Base-by-base conservation (phyloP, 2,888 invertebrate genomes). In the Lypha dubia region DNA sequence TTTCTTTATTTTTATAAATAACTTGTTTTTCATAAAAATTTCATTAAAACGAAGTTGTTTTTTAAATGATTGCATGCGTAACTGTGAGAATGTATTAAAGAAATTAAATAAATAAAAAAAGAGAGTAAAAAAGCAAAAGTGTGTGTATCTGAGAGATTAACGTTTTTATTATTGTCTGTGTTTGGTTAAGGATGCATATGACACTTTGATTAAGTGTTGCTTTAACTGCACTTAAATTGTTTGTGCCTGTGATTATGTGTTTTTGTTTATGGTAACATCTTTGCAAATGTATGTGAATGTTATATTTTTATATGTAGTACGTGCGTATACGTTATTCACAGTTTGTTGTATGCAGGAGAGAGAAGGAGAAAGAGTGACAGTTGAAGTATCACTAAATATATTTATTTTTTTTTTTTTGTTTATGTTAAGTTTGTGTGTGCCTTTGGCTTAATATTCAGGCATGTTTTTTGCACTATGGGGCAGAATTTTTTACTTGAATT, bases 131-230 rank as follows among this genome's bases (percentile, higher is more conserved):
- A 9, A 15, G 38, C 1, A 5, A n/a, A 22, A n/a, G 58, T 53
- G 46, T 46, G 35, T 22, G 6, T 46, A 11, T n/a, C n/a, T 58
- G 70, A 70, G 38, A 60, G 35, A 24, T 58, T 79, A 41, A 35
- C 53, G 32, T 63, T 46, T 63, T 46, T 35, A 62, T 62, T 79
- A 62, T 62, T 79, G 73, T 65, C 46, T 68, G 68, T 73, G 74
- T 79, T 75, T 70, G 79, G 79, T 79, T 79, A 83, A 74, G 83
- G 56, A 83, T 83, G 83, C 56, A 79, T 83, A 53, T 83, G 83
- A 83, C 83, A 83, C 62, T 79, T 79, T 83, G 83, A 83, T 83
- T 79, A 75, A 83, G 83, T 83, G 70, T 63, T 79, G 79, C 56
- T 58, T 79, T 62, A 83, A 75, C 70, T 70, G 56, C 68, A 83